Percentiles rank a stretch among this genome's conserved stretches.
phyloP scores from a whole-genome alignment of 2,797 vertebrate species.

The Rousettus madagascariensis region DNA sequence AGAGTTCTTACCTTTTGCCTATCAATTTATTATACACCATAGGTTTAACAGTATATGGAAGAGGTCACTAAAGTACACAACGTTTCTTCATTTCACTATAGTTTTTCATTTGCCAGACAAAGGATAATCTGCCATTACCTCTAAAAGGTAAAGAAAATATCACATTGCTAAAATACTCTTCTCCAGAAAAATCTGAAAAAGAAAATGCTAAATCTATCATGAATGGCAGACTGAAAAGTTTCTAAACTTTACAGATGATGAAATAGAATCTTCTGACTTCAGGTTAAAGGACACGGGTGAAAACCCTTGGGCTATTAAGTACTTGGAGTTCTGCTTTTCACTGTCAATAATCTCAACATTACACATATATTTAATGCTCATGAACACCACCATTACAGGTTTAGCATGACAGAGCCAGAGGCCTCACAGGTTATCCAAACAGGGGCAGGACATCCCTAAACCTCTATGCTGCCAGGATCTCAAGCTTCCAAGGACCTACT shows the following conservation, averaged over 20 bases:
- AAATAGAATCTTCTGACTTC: slow-evolving; percentile 44
- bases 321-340: background rate
- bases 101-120: slow-evolving; percentile 55
- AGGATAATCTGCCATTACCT: background rate
- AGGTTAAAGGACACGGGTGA: slow-evolving; percentile 29
- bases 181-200: slow-evolving; percentile 7
- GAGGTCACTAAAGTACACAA: slow-evolving; percentile 48
- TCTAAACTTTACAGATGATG: slow-evolving; percentile 24
- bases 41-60: slow-evolving; percentile 32
- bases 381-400: background rate
- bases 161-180: background rate
- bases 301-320: slow-evolving; percentile 1
- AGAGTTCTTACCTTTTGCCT: background rate
- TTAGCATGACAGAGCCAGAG: slow-evolving; percentile 15
- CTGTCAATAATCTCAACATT: background rate
- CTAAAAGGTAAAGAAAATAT: slow-evolving; percentile 56
- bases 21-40: slow-evolving; percentile 10
- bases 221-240: slow-evolving; percentile 9
- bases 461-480: slow-evolving; percentile 31
- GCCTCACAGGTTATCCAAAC: slow-evolving; percentile 55
- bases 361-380: background rate
- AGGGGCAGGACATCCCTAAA: slow-evolving; percentile 2
- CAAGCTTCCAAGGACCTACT: slow-evolving; percentile 35
- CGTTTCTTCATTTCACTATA: slow-evolving; percentile 21
- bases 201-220: background rate